These are phyloP conservation scores for Caloenas nicobarica DNA, from an alignment of 2,113 vertebrate genomes.

Conservation along the genomic window DNA sequence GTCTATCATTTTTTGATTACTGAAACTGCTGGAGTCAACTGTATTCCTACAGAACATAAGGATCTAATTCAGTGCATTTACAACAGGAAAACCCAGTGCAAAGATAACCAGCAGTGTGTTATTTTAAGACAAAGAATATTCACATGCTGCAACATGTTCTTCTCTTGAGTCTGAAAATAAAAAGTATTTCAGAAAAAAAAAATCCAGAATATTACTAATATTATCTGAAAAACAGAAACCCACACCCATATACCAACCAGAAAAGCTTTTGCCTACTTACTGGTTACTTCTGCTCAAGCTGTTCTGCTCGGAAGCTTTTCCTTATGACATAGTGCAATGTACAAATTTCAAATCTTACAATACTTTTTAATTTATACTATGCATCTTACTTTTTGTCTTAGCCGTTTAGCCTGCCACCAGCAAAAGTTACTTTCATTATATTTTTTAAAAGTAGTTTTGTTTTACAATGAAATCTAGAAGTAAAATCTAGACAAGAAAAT, in stretches of 20 bases:
- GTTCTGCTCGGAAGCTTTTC: neutral
- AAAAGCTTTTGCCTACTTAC: neutral
- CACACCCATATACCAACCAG: neutral
- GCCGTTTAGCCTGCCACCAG: neutral
- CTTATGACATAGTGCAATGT: neutral
- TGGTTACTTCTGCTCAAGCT: neutral
- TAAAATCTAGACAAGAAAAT: neutral
- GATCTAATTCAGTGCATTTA: neutral
- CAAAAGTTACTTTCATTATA: neutral
- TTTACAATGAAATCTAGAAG: neutral
- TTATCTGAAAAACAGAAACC: neutral
- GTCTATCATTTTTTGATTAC: neutral
- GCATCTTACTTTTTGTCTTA: neutral
- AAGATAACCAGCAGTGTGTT: neutral
- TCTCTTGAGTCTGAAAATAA: neutral
- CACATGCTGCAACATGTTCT: accelerated
- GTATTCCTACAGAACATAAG: neutral
- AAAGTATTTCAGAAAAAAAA: too few species aligned
- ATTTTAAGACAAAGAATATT: neutral
- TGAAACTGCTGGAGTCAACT: neutral
- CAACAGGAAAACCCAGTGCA: neutral
- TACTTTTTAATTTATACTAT: neutral
- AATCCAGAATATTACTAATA: neutral
- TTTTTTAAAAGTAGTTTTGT: neutral
- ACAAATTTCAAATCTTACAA: neutral